Conservation (phyloP, 2,888 invertebrate genomes). For the Ceratothoa steindachneri region DNA sequence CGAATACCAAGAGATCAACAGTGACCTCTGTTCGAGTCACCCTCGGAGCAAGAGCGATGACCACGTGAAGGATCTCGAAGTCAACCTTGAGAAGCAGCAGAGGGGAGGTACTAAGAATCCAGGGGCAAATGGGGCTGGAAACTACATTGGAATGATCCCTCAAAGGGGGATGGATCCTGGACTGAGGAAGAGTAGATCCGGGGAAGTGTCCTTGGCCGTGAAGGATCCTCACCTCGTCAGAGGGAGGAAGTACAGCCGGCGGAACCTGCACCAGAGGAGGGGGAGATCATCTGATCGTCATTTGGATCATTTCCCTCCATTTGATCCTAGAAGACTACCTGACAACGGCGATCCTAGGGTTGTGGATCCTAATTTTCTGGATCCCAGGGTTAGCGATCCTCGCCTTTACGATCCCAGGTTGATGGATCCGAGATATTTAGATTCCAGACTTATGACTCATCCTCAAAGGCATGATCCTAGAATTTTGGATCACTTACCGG, state of each 20-base stretch:
- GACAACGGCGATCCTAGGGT: not conserved
- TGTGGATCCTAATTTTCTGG: slow-evolving; percentile 10
- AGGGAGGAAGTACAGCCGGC: slow-evolving; percentile 9
- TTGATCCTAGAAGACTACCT: not conserved
- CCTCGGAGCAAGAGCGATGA: not conserved
- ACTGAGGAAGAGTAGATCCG: slow-evolving; percentile 31
- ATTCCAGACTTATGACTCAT: slow-evolving; percentile 26
- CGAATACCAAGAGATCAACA: slow-evolving; percentile 43
- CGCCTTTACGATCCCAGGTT: slow-evolving; percentile 21
- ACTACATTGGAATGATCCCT: not conserved
- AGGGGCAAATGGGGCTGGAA: not conserved
- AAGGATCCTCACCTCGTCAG: not conserved
- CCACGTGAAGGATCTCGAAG: no score
- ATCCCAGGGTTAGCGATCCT: slow-evolving; percentile 21
- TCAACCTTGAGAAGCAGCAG: slow-evolving; percentile 1
- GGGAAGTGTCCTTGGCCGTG: slow-evolving; percentile 16
- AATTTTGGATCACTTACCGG: not conserved
- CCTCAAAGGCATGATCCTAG: no score
- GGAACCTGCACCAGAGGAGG: slow-evolving; percentile 5
- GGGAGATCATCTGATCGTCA: slow-evolving; percentile 33
- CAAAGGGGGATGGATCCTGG: not conserved
- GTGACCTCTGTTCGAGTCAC: slow-evolving; percentile 16
- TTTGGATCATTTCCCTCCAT: slow-evolving; percentile 22
- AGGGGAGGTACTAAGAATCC: not conserved
- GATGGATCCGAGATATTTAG: slow-evolving; percentile 22